These are phyloP conservation scores for Glaucidium brasilianum DNA, from an alignment of 2,113 vertebrate genomes.

Conservation along the genomic window DNA sequence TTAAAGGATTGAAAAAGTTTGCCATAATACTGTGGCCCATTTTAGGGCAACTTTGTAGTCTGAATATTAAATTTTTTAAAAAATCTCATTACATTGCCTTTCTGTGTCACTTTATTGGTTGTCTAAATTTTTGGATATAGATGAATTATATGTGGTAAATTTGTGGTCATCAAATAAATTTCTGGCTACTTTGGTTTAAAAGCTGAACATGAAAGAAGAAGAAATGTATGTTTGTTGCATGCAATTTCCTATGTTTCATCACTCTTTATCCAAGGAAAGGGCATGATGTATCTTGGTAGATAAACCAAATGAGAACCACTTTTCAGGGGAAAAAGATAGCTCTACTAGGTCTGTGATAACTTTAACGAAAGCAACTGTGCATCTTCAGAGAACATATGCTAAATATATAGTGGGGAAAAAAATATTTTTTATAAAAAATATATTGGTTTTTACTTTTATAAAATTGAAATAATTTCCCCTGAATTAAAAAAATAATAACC, in stretches of 20 bases:
- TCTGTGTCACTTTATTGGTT: not conserved
- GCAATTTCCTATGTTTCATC: not conserved
- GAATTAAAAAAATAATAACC: not conserved
- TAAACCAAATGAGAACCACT: not conserved
- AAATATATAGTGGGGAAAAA: fast-evolving
- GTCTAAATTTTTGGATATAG: not conserved
- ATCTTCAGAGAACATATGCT: not conserved
- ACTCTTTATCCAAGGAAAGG: not conserved
- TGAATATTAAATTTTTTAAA: not conserved
- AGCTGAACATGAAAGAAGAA: not conserved
- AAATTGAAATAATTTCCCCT: not conserved
- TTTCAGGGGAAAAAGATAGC: not conserved
- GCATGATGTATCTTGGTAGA: not conserved
- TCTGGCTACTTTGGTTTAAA: not conserved
- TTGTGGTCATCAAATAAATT: not conserved
- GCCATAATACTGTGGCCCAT: not conserved
- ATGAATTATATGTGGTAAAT: not conserved
- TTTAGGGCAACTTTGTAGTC: not conserved
- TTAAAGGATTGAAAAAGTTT: not conserved
- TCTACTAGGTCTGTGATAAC: not conserved
- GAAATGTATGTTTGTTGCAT: not conserved
- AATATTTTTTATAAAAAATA: not conserved
- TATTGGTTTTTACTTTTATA: not conserved
- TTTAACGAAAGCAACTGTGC: not conserved
- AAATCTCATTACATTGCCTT: not conserved